Percentiles rank a stretch among this genome's conserved stretches.
Conservation (phyloP, 2,797 vertebrate species). For the Gambusia yucatana region DNA sequence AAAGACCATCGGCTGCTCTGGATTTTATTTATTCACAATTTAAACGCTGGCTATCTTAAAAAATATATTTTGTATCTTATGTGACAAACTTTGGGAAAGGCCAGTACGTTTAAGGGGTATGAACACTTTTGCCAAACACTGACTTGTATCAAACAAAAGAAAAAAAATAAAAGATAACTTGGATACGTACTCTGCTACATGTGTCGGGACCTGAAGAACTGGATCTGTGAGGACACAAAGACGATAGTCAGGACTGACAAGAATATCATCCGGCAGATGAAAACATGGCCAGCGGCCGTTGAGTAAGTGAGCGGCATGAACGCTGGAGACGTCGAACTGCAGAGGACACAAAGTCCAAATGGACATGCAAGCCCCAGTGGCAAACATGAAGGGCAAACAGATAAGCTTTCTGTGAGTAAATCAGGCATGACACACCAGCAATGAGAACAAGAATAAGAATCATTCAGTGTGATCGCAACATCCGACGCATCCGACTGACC, state of each 20-base stretch:
- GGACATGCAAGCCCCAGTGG: background rate
- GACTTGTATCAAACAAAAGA: background rate
- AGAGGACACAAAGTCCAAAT: slow-evolving; percentile 49
- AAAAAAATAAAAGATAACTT: slow-evolving; percentile 4
- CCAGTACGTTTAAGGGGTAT: background rate
- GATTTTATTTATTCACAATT: background rate
- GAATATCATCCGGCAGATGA: slow-evolving; percentile 34
- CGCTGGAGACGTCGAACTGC: slow-evolving; percentile 5
- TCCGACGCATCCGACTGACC: background rate
- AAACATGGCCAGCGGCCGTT: slow-evolving; percentile 16
- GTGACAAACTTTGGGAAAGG: background rate
- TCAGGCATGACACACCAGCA: background rate
- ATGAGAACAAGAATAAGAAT: background rate
- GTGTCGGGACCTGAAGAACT: slow-evolving; percentile 96
- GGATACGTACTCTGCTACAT: slow-evolving; percentile 93
- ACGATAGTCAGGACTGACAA: slow-evolving; percentile 49
- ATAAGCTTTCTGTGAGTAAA: slow-evolving; percentile 15
- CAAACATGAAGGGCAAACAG: slow-evolving; percentile 45
- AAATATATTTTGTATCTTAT: background rate
- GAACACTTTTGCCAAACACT: slow-evolving; percentile 5
- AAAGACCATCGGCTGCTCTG: background rate
- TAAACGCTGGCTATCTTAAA: background rate
- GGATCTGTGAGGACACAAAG: slow-evolving; percentile 87
- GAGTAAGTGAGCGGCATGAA: slow-evolving; percentile 30
- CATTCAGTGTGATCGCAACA: background rate